Base-by-base conservation (phyloP, 1,140 invertebrate species). In the Harpegnathos saltator region DNA sequence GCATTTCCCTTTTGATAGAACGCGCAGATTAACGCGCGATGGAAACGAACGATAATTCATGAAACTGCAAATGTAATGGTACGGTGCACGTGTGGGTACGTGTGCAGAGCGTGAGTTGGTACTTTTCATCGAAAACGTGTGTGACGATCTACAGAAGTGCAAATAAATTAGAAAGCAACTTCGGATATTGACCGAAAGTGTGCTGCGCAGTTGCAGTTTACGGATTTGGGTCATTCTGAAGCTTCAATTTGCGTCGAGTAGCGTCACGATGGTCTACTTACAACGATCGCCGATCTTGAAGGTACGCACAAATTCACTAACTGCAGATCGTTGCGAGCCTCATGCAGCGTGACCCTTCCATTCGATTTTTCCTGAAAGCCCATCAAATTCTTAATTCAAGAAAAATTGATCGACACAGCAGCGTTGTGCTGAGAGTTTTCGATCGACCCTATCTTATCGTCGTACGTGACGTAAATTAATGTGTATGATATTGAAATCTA, bases 231-330 rank as follows among this genome's bases (percentile, higher is more conserved):
- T 71, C 48, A 71, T 17, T 80, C 44, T 29, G 56, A 86, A 87
- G 74, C 65, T 52, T 71, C 44, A 26, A 61, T 11, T 33, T 56
- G 52, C 22, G 54, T 69, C 69, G 54, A 56, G 56, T 66, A 58
- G 62, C 62, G 59, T 71, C 65, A 80, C 75, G 48, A 84, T 73
- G 50, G 85, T 85, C 84, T 93, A 93, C 92, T 93, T 93, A 92
- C 92, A 87, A 91, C 89, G 71, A 89, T 91, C 66, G 92, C 86
- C 83, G 92, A 89, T 91, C 90, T 91, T 83, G 89, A 85, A 84
- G 92, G 92, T 74, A 91, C 91, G 90, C 91, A 89, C 80, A 93
- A 91, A 92, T 93, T 92, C 72, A 91, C 87, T 92, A 93, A 93
- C 86, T 91, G 92, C 68, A 93, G 87, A 86, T 90, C 90, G 54